Base-by-base conservation (phyloP, 2,888 invertebrate genomes). In the Apotomis turbidana region DNA sequence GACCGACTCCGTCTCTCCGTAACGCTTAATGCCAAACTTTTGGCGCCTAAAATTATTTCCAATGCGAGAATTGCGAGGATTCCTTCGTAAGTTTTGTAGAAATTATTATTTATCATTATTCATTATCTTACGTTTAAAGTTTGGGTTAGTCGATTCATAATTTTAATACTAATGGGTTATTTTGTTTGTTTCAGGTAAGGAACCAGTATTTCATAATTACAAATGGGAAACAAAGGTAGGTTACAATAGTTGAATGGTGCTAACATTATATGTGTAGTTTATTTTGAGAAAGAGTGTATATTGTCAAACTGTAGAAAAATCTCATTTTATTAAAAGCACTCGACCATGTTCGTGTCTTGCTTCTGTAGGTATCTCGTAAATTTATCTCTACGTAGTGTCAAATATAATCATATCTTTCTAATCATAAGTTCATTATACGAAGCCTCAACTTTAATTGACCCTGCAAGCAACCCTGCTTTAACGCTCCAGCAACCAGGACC, bases 1-100 rank as follows among this genome's bases (percentile, higher is more conserved):
- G 79, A 78, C 73, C 73, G 76, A 52, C 76, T 77, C 68, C 76
- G 77, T 52, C 68, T 59, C 63, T 44, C 13, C 57, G 58, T 44
- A 27, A 36, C 12, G 54, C 71, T 66, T 57, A 51, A 71, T 88
- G 88, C 88, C 84, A 85, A 90, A 90, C 87, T 90, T 89, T 81
- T 74, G 78, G 76, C 77, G 75, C 83, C 83, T 83, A 79, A 80
- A 79, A 85, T 71, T 55, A 61, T 73, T 12, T 60, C 27, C 60
- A 8, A 27, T 10, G 12, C 38, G n/a, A 38, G 15, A 57, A 61
- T 57, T 8, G 27, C 27, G 27, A 49, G 51, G 52, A 67, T 57
- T 10, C 54, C 54, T 60, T 49, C 67, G 38, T 54, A 5, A 15
- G 44, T 66, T 55, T 55, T 55, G 49, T 49, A 66, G 46, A 66